phyloP scores from a whole-genome alignment of 2,888 invertebrate genomes.

The Epistrophella euchroma region DNA sequence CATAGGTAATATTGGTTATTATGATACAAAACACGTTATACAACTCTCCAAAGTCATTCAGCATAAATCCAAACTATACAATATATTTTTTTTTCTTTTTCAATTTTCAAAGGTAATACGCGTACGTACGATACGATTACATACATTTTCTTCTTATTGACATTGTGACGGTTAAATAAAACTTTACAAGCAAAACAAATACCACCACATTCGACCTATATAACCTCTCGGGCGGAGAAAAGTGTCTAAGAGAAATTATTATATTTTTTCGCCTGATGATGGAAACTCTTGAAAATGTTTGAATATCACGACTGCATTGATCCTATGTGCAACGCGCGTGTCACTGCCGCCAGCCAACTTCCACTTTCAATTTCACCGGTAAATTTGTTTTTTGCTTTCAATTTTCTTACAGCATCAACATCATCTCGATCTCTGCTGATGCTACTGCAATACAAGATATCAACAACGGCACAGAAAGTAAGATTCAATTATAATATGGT shows the following conservation, averaged over 20 bases:
- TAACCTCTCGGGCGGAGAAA: conserved; percentile 27
- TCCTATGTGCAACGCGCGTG: conserved; percentile 22
- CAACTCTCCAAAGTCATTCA: not conserved
- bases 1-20: no score
- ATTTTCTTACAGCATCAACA: conserved; percentile 61
- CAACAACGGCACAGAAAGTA: conserved; percentile 52
- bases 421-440: not conserved
- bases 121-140: not conserved
- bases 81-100: not conserved
- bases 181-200: not conserved
- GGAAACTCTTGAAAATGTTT: conserved; percentile 25
- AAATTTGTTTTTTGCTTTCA: conserved; percentile 43
- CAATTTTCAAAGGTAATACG: not conserved
- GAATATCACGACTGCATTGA: conserved; percentile 1
- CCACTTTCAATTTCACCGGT: conserved; percentile 56
- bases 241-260: conserved; percentile 10
- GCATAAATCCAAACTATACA: not conserved
- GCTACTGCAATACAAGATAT: conserved; percentile 12
- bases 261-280: conserved; percentile 6
- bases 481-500: conserved; percentile 48
- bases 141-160: not conserved
- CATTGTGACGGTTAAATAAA: conserved; percentile 17
- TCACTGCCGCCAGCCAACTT: conserved; percentile 20
- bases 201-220: conserved; percentile 13
- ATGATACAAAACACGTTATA: not conserved